A percentile compares a stretch with the other conserved stretches of the same genome.
Evolutionary conservation across 2,113 vertebrate species (phyloP).

Genomic region (Dasyornis broadbenti): DNA sequence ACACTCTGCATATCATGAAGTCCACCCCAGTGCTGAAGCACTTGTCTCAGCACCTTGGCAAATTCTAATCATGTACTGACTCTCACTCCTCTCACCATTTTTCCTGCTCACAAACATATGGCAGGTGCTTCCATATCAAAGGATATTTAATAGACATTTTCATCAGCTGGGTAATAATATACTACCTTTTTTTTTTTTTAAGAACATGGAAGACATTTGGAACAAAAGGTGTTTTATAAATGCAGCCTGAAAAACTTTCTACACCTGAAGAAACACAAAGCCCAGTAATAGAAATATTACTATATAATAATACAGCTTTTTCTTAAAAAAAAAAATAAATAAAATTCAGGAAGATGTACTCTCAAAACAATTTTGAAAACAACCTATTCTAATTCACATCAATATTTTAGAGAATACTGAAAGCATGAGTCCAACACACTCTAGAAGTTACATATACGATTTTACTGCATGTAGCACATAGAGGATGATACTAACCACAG

Average conservation of each 20-base stretch:
- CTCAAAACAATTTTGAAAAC: neutral
- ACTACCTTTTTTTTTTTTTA: neutral
- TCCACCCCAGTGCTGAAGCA: accelerated
- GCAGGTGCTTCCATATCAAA: neutral
- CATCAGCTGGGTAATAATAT: neutral
- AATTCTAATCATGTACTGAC: neutral
- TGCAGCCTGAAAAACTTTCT: neutral
- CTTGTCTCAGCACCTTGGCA: neutral
- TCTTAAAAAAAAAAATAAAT: neutral
- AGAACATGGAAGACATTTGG: neutral
- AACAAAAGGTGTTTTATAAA: neutral
- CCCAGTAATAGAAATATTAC: neutral
- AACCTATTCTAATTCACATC: neutral
- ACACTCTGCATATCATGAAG: accelerated
- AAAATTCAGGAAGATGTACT: neutral
- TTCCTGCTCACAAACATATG: neutral
- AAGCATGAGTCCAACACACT: neutral
- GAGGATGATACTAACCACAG: neutral
- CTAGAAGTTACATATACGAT: neutral
- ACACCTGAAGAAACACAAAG: neutral
- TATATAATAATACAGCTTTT: neutral
- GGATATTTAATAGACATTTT: neutral
- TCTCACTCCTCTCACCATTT: neutral
- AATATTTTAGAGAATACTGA: neutral
- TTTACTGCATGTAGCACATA: neutral